Evolutionary conservation across 1,140 invertebrate genomes (phyloP), one percentile per base, ranked within the genome.

Genomic region (Megalopta genalis): DNA sequence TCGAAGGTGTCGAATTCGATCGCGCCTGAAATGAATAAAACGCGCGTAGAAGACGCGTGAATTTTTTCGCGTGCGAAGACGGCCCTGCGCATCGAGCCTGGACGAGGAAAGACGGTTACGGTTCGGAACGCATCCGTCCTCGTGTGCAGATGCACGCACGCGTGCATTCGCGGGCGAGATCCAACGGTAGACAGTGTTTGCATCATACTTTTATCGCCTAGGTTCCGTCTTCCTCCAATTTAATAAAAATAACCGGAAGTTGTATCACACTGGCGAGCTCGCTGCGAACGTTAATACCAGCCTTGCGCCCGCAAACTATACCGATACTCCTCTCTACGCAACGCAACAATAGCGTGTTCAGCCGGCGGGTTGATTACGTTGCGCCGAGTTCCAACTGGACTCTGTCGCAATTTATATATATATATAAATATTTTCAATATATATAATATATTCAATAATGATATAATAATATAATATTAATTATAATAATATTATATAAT

Each of bases 51-150:
- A 18, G 37, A n/a, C 21, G 64, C 23, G 73, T 62, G 68, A 62
- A 57, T 57, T 76, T 65, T 57, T 52, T 54, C 46, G 25, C 37
- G 54, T 25, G 32, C 5, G 7, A 57, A 65, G 60, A 37, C 81
- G 65, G 25, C 52, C 10, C 42, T 49, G 52, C 39, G 73, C 79
- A 75, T 64, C 64, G 68, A 62, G 69, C 57, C 42, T 39, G 71
- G 52, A 64, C 71, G 72, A 81, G 69, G 83, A 66, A 77, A 85
- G 83, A 85, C 78, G 73, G 83, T 85, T 85, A 81, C 84, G 84
- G 79, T 82, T 86, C 74, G 84, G 25, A 52, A 82, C 84, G 74
- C 75, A 64, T 72, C 71, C 83, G 59, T 86, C 80, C 83, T 86
- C 74, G 78, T 80, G 73, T 68, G 77, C 70, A 68, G 77, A 85